These are phyloP conservation scores for Drosophila sulfurigaster DNA, from an alignment of 1,140 invertebrate genomes.

Conservation along the genomic window DNA sequence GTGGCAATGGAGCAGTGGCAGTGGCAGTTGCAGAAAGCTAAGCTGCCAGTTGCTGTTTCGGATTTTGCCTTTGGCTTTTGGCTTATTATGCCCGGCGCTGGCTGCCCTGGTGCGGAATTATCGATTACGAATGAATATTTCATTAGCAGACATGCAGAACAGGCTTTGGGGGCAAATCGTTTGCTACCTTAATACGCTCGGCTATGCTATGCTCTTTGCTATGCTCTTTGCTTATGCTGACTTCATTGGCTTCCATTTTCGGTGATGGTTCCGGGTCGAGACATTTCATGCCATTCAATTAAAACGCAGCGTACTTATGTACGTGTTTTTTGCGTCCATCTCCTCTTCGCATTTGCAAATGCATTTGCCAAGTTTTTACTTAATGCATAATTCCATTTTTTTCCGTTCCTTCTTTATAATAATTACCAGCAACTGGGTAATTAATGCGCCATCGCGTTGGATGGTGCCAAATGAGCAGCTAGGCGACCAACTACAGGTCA, in stretches of 20 bases:
- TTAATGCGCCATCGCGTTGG: constrained; percentile 34
- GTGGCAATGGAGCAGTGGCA: constrained; percentile 64
- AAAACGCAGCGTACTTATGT: constrained; percentile 70
- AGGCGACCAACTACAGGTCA: background rate
- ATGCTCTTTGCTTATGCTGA: constrained; percentile 16
- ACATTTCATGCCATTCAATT: constrained; percentile 62
- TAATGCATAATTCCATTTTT: constrained; percentile 39
- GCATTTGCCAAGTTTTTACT: constrained; percentile 21
- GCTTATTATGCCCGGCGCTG: constrained; percentile 74
- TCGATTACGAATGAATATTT: constrained; percentile 83
- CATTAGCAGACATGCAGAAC: constrained; percentile 59
- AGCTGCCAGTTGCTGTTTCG: constrained; percentile 6
- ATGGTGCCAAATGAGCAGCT: constrained; percentile 29
- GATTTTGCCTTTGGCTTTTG: constrained; percentile 29
- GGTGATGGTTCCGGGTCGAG: constrained; percentile 49
- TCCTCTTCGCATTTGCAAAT: constrained; percentile 15
- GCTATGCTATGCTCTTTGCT: constrained; percentile 5
- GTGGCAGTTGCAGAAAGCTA: constrained; percentile 15
- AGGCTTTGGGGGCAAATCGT: constrained; percentile 5
- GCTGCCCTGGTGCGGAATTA: constrained; percentile 74
- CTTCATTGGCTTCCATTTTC: constrained; percentile 60
- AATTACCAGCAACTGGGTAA: constrained; percentile 39
- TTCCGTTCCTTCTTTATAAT: constrained; percentile 3
- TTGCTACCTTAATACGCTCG: constrained; percentile 30
- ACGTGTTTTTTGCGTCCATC: constrained; percentile 4